phyloP scores from a whole-genome alignment of 2,797 vertebrate species.

The Gadopsis bispinosus region DNA sequence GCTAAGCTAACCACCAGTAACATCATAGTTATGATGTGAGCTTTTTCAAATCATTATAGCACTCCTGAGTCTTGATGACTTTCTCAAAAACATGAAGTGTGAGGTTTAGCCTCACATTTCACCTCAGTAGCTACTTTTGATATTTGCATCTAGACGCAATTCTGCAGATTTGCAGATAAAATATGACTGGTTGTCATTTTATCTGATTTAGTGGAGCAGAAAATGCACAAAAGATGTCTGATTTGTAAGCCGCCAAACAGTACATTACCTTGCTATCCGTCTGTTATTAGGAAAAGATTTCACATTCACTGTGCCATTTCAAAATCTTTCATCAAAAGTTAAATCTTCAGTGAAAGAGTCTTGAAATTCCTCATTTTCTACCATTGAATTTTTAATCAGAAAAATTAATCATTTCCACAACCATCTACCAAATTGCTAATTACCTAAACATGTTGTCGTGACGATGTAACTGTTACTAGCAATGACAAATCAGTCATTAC shows the following conservation, averaged over 20 bases:
- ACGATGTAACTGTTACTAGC: background rate
- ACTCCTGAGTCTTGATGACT: background rate
- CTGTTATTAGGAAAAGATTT: constrained; percentile 13
- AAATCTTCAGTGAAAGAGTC: constrained; percentile 13
- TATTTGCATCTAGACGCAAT: constrained; percentile 35
- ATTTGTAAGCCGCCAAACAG: constrained; percentile 49
- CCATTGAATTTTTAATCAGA: background rate
- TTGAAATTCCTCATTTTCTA: background rate
- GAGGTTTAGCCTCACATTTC: constrained; percentile 19
- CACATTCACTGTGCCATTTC: constrained; percentile 24
- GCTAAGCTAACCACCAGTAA: constrained; percentile 5
- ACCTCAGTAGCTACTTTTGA: constrained; percentile 7
- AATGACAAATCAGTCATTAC: background rate
- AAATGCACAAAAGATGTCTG: constrained; percentile 46
- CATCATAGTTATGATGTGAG: background rate
- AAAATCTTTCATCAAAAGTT: background rate
- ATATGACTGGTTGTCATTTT: constrained; percentile 34
- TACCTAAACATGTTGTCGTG: background rate
- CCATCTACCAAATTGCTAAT: background rate
- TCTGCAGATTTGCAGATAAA: constrained; percentile 29
- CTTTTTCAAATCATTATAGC: background rate
- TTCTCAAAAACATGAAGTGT: constrained; percentile 11
- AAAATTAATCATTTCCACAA: background rate
- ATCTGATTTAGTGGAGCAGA: constrained; percentile 51
- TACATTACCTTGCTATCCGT: constrained; percentile 19